phyloP scores from a whole-genome alignment of 2,113 vertebrate species.

The Dipodomys ordii region DNA sequence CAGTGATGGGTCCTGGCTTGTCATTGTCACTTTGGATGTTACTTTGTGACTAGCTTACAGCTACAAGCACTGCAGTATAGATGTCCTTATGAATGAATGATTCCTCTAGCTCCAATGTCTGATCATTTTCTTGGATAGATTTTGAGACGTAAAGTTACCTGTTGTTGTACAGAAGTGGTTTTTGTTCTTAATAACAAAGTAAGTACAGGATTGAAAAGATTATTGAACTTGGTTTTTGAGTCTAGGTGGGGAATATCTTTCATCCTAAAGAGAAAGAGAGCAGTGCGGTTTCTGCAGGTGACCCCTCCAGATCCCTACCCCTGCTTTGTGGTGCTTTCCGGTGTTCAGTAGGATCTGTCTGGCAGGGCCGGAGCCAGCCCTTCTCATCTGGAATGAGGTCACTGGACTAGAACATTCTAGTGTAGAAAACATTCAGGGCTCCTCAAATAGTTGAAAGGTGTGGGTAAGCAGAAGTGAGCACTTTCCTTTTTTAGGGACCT shows the following conservation, averaged over 20 bases:
- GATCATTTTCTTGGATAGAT: neutral
- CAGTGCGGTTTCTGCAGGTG: neutral
- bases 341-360: neutral
- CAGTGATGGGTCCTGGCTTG: neutral
- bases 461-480: neutral
- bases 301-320: neutral
- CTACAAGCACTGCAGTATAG: neutral
- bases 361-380: neutral
- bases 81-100: neutral
- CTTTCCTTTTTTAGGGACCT: conserved; percentile 54
- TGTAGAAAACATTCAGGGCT: neutral
- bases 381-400: conserved; percentile 47
- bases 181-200: neutral
- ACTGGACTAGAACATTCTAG: neutral
- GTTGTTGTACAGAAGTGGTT: neutral
- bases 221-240: neutral
- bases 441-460: neutral
- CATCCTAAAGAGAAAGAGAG: neutral
- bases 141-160: neutral
- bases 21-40: neutral
- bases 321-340: neutral
- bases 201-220: neutral
- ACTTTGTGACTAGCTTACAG: neutral
- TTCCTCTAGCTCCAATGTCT: neutral
- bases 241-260: neutral